phyloP scores from a whole-genome alignment of 2,113 vertebrate species.

The Spermophilus dauricus region DNA sequence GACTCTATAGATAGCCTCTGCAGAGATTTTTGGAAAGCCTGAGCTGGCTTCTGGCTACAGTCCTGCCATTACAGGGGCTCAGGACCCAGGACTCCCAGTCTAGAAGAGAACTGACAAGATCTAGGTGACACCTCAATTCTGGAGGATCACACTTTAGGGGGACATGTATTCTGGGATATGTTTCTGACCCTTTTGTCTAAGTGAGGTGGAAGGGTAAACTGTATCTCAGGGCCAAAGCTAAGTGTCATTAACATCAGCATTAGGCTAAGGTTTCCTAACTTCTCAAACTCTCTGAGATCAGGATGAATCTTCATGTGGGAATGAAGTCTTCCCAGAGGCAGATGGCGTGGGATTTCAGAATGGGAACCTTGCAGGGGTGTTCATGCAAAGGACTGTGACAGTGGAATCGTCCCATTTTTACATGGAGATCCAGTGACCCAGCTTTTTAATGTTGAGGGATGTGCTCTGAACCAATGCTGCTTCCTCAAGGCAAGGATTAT shows the following conservation, averaged over 20 bases:
- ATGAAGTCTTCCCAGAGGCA: neutral
- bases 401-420: neutral
- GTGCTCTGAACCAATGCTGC: neutral
- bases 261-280: neutral
- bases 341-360: neutral
- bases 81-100: neutral
- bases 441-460: neutral
- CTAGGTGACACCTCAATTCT: neutral
- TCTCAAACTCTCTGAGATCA: neutral
- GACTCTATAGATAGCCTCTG: neutral
- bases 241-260: neutral
- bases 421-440: accelerated
- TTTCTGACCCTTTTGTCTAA: neutral
- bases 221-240: neutral
- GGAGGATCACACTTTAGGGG: neutral
- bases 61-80: neutral
- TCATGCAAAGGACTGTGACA: neutral
- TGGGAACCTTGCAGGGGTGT: neutral
- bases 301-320: neutral
- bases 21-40: neutral
- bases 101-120: neutral
- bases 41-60: no score
- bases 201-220: neutral
- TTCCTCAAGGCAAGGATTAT: neutral
- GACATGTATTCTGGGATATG: neutral